A percentile compares a stretch with the other conserved stretches of the same genome.
Evolutionary conservation across 2,797 vertebrate genomes (phyloP).

Genomic region (Ispidina lecontei): DNA sequence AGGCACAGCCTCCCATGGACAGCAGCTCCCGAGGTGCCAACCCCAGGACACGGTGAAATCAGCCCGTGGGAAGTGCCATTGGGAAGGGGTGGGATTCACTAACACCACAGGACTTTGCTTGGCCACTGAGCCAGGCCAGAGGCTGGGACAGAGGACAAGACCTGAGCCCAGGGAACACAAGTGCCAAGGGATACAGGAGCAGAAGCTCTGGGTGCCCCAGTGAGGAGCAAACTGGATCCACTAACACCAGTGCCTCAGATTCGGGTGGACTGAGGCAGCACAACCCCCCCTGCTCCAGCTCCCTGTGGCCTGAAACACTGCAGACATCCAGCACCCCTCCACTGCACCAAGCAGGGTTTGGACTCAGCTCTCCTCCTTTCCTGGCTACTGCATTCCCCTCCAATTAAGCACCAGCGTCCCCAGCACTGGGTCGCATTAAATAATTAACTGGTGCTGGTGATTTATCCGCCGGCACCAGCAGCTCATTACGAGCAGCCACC

Average conservation of each 20-base stretch:
- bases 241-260: not conserved
- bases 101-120: not conserved
- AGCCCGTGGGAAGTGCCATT: not conserved
- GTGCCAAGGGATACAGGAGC: not conserved
- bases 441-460: slow-evolving; percentile 39
- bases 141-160: not conserved
- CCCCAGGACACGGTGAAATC: not conserved
- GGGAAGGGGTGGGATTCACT: not conserved
- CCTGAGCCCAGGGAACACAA: not conserved
- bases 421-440: slow-evolving; percentile 58
- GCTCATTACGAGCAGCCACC: slow-evolving; percentile 56
- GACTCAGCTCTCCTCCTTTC: not conserved
- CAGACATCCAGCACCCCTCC: not conserved
- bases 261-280: accelerated
- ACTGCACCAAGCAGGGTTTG: not conserved
- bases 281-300: not conserved
- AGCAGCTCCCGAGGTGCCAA: not conserved
- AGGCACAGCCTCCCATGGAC: not conserved
- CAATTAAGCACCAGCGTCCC: slow-evolving; percentile 45
- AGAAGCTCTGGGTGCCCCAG: not conserved
- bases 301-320: not conserved
- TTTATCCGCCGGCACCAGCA: slow-evolving; percentile 59
- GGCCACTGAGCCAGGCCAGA: not conserved
- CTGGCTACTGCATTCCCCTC: slow-evolving; percentile 38
- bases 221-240: not conserved